Evolutionary conservation across 2,888 invertebrate species (phyloP).

Genomic region (Ormyrus thymus): DNA sequence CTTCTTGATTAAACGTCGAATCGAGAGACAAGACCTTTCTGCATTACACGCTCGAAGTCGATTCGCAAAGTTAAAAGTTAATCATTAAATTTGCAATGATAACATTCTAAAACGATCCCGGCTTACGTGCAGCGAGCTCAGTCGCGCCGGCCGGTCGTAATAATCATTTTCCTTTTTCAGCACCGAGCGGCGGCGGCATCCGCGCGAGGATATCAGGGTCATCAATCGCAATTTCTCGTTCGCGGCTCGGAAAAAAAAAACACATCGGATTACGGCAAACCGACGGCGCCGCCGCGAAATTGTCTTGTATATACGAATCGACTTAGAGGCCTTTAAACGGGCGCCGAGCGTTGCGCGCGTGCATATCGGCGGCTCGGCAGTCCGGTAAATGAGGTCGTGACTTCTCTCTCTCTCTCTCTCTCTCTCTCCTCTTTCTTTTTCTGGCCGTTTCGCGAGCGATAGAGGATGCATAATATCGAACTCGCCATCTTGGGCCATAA

Average conservation of each 20-base stretch:
- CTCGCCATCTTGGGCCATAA: constrained; percentile 50
- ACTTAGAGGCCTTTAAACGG: constrained; percentile 29
- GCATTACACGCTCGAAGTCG: no score
- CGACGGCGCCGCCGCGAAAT: constrained; percentile 32
- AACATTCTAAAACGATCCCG: constrained; percentile 20
- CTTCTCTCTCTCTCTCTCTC: constrained; percentile 27
- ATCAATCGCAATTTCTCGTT: constrained; percentile 55
- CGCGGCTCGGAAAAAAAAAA: constrained; percentile 29
- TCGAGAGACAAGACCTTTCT: no score
- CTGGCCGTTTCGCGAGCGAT: constrained; percentile 3
- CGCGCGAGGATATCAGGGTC: constrained; percentile 42
- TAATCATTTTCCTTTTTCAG: constrained; percentile 48
- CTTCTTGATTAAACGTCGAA: no score
- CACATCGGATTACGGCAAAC: constrained; percentile 44
- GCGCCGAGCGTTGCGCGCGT: neutral
- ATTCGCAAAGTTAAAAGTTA: neutral
- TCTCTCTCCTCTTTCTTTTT: neutral
- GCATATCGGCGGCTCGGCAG: constrained; percentile 25
- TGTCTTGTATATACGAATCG: constrained; percentile 47
- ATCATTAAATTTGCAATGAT: constrained; percentile 20
- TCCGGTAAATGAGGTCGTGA: constrained; percentile 54
- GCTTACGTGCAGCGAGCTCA: neutral
- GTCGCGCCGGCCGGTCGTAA: constrained; percentile 8
- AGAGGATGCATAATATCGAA: constrained; percentile 53
- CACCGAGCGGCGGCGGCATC: constrained; percentile 2